These are phyloP conservation scores for Geopemphigus sp. DNA, from an alignment of 1,140 invertebrate genomes.

Conservation along the genomic window DNA sequence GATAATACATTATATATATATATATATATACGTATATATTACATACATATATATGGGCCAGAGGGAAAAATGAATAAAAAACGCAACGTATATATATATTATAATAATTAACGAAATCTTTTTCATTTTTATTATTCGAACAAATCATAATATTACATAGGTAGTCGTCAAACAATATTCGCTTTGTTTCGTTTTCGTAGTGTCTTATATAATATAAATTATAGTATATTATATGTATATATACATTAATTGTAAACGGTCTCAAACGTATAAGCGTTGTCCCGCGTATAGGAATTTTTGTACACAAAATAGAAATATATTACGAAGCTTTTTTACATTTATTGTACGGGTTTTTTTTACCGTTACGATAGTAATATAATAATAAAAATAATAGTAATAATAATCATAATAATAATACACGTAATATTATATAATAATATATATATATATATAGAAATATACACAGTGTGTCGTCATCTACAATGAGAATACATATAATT, in stretches of 20 bases:
- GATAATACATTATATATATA: too few species aligned
- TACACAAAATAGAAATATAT: background rate
- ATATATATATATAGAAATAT: background rate
- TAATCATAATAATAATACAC: background rate
- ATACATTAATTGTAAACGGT: too few species aligned
- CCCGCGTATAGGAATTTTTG: background rate
- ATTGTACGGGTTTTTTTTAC: background rate
- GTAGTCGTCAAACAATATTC: background rate
- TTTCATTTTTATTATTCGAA: slow-evolving; percentile 19
- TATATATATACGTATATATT: too few species aligned
- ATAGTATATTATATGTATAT: background rate
- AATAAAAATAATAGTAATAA: slow-evolving; percentile 7
- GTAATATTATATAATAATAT: background rate
- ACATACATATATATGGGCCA: too few species aligned
- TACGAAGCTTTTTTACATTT: slow-evolving; percentile 12
- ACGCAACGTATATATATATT: background rate
- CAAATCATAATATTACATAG: background rate
- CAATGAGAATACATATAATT: background rate
- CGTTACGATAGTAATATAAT: slow-evolving; percentile 28
- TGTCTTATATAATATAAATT: too few species aligned
- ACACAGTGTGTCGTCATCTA: background rate
- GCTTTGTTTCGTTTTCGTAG: too few species aligned
- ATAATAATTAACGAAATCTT: background rate
- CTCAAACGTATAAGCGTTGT: background rate
- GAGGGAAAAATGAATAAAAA: background rate